Evolutionary conservation across 2,888 invertebrate species (phyloP).

Genomic region (Scelioninae gen. 1): DNA sequence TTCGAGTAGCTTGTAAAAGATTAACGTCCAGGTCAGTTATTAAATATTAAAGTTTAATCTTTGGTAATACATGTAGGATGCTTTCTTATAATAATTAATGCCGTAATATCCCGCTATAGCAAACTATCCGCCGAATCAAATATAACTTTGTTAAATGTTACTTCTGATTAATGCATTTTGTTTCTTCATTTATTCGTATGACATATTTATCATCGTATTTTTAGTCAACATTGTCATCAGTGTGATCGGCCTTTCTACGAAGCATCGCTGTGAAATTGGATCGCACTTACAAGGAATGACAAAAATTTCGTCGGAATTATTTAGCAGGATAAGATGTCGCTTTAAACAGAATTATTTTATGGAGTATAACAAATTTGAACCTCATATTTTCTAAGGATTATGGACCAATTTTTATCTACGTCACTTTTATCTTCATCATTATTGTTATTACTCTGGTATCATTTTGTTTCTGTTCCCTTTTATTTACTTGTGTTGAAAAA

Average conservation of each 20-base stretch:
- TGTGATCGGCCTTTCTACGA: conserved; percentile 13
- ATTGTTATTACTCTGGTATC: too few relatives aligned
- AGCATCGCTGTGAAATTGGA: conserved; percentile 48
- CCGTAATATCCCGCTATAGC: conserved; percentile 23
- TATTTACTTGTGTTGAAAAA: too few relatives aligned
- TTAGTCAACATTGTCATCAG: conserved; percentile 10
- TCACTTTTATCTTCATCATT: background rate
- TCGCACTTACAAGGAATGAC: conserved; percentile 51
- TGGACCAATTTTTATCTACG: background rate
- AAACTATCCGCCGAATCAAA: conserved; percentile 16
- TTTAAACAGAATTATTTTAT: conserved; percentile 46
- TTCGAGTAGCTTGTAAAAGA: conserved; percentile 33
- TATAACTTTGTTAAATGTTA: conserved; percentile 22
- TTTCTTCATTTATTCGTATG: conserved; percentile 15
- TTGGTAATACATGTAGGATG: conserved; percentile 44
- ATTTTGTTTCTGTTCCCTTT: too few relatives aligned
- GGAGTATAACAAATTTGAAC: conserved; percentile 20
- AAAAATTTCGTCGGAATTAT: conserved; percentile 52
- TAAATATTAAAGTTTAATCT: conserved; percentile 60
- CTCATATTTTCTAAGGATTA: conserved; percentile 6
- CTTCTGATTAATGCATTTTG: conserved; percentile 23
- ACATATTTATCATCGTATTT: conserved; percentile 28
- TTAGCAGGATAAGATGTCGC: conserved; percentile 47
- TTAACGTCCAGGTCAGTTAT: conserved; percentile 41
- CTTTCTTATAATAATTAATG: conserved; percentile 49